Evolutionary conservation across 2,113 vertebrate genomes (phyloP).

Genomic region (Chamaetylas fuelleborni): DNA sequence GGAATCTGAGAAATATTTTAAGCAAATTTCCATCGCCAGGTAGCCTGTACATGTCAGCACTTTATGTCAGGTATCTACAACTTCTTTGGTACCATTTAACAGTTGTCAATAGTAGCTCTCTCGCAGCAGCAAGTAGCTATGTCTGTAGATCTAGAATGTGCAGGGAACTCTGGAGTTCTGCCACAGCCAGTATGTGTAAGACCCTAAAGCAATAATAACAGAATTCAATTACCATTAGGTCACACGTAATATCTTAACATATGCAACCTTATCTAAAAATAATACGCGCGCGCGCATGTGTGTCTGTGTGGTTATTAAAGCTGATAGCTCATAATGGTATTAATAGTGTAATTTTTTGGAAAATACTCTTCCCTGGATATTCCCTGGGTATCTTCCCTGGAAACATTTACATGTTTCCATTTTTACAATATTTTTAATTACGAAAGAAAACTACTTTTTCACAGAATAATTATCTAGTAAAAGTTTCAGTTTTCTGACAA

Average conservation of each 20-base stretch:
- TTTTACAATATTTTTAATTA: neutral
- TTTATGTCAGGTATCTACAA: neutral
- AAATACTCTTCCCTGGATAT: neutral
- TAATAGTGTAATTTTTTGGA: neutral
- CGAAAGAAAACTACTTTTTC: neutral
- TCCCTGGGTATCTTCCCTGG: no score
- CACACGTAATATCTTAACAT: neutral
- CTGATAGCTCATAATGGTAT: neutral
- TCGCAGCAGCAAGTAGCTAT: neutral
- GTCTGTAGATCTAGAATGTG: neutral
- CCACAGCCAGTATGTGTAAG: neutral
- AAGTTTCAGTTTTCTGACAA: neutral
- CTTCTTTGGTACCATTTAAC: neutral
- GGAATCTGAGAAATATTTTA: neutral
- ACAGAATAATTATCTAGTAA: neutral
- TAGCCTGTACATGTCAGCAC: neutral
- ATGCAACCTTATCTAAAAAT: neutral
- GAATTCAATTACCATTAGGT: neutral
- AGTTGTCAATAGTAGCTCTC: neutral
- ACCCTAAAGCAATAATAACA: neutral
- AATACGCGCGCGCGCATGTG: neutral
- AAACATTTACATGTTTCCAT: neutral
- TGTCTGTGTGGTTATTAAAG: neutral
- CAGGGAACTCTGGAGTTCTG: neutral
- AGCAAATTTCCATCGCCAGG: neutral